phyloP scores from a whole-genome alignment of 2,797 vertebrate genomes.

The Enteromius fasciolatus region DNA sequence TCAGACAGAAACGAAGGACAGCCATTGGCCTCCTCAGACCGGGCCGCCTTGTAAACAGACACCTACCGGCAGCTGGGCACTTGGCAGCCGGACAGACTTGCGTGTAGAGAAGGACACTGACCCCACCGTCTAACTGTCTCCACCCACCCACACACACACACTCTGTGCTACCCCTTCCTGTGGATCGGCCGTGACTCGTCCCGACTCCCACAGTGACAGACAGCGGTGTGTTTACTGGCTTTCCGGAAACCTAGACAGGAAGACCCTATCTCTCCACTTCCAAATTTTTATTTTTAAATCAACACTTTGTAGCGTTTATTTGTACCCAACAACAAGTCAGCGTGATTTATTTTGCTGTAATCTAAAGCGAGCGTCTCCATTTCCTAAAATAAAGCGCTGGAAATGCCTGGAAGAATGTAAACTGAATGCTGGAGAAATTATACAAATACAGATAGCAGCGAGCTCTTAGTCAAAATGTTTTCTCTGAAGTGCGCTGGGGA shows the following conservation, averaged over 20 bases:
- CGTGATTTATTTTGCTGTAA: slow-evolving; percentile 87
- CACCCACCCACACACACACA: slow-evolving; percentile 73
- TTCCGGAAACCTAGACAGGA: slow-evolving; percentile 87
- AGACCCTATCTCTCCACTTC: slow-evolving; percentile 76
- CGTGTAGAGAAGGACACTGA: slow-evolving; percentile 82
- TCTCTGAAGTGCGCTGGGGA: slow-evolving; percentile 70
- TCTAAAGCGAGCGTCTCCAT: slow-evolving; percentile 72
- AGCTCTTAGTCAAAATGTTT: slow-evolving; percentile 73
- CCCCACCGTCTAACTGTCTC: slow-evolving; percentile 81
- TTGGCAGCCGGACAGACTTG: slow-evolving; percentile 81
- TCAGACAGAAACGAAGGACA: slow-evolving; percentile 40
- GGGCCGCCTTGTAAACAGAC: slow-evolving; percentile 71
- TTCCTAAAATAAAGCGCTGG: slow-evolving; percentile 73
- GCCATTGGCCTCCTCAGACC: slow-evolving; percentile 57
- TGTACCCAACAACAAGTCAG: slow-evolving; percentile 86
- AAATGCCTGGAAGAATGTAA: slow-evolving; percentile 77
- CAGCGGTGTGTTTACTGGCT: slow-evolving; percentile 90
- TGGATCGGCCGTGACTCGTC: slow-evolving; percentile 74
- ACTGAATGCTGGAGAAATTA: slow-evolving; percentile 73
- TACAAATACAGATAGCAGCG: slow-evolving; percentile 75
- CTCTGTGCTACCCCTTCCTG: slow-evolving; percentile 77
- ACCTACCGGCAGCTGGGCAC: slow-evolving; percentile 89
- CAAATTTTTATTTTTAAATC: slow-evolving; percentile 89
- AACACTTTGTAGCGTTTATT: slow-evolving; percentile 91
- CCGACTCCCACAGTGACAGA: slow-evolving; percentile 78